These are phyloP conservation scores for Chitala chitala DNA, from an alignment of 2,113 vertebrate genomes.

Conservation along the genomic window DNA sequence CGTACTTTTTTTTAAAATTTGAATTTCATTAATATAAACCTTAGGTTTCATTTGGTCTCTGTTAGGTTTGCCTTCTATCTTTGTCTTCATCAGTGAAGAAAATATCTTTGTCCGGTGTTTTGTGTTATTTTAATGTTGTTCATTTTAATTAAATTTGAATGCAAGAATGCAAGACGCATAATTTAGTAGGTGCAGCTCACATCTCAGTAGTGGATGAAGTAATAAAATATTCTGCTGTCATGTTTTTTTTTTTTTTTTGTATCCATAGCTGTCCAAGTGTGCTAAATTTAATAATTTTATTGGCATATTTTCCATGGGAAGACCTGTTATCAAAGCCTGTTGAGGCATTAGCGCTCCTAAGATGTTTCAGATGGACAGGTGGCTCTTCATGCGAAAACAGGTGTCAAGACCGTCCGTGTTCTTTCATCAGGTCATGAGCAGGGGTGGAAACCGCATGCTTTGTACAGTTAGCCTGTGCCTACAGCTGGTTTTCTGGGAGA, in stretches of 20 bases:
- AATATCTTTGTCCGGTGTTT: too few species aligned
- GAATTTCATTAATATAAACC: too few species aligned
- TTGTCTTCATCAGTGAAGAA: too few species aligned
- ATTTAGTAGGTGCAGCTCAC: too few species aligned
- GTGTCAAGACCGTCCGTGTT: neutral
- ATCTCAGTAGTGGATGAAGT: too few species aligned
- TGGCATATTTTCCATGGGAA: neutral
- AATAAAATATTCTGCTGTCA: neutral
- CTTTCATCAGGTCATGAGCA: neutral
- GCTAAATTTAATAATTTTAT: neutral
- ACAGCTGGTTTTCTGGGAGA: constrained; percentile 17
- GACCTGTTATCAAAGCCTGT: neutral
- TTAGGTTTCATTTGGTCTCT: too few species aligned
- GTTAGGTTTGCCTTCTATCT: too few species aligned
- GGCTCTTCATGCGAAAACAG: neutral
- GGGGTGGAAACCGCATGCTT: constrained; percentile 10
- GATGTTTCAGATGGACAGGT: neutral
- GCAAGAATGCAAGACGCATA: too few species aligned
- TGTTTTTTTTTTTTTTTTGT: neutral
- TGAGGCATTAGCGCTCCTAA: neutral
- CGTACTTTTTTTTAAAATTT: neutral
- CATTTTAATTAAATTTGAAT: too few species aligned
- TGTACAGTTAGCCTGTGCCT: neutral
- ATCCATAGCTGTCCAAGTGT: neutral
- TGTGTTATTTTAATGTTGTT: too few species aligned